Conservation (phyloP, 1,140 invertebrate species). For the Paraescarpia echinospica region DNA sequence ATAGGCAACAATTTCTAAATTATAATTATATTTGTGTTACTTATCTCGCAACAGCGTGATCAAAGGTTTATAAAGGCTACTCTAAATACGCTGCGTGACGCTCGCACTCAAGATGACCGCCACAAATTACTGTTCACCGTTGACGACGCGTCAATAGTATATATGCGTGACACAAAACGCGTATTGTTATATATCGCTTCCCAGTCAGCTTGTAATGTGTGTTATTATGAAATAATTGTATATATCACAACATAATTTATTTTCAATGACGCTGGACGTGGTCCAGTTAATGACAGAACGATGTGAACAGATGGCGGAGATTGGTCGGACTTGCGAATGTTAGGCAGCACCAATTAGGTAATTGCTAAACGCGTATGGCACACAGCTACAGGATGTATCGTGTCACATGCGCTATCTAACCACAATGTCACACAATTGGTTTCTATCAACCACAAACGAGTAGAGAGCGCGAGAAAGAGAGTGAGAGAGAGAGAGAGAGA, state of each 20-base stretch:
- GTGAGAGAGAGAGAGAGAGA: too few relatives aligned
- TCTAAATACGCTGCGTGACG: neutral
- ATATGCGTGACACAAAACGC: neutral
- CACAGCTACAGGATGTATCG: neutral
- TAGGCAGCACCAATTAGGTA: neutral
- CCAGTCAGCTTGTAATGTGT: neutral
- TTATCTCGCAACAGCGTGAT: neutral
- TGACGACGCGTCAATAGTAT: neutral
- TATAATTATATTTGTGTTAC: neutral
- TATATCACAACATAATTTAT: neutral
- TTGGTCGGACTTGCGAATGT: neutral
- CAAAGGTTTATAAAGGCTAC: neutral
- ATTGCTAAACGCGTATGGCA: neutral
- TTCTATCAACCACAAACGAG: neutral
- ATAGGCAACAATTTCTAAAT: neutral
- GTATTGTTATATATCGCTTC: neutral
- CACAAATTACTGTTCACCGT: neutral
- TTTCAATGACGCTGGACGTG: neutral
- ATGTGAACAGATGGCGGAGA: neutral
- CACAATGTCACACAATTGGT: neutral
- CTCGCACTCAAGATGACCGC: neutral
- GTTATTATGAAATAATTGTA: neutral
- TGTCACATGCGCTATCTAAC: neutral
- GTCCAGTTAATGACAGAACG: neutral
- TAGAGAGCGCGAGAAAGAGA: neutral